Conservation (phyloP, 2,797 vertebrate genomes). For the Syndactyla subalaris region DNA sequence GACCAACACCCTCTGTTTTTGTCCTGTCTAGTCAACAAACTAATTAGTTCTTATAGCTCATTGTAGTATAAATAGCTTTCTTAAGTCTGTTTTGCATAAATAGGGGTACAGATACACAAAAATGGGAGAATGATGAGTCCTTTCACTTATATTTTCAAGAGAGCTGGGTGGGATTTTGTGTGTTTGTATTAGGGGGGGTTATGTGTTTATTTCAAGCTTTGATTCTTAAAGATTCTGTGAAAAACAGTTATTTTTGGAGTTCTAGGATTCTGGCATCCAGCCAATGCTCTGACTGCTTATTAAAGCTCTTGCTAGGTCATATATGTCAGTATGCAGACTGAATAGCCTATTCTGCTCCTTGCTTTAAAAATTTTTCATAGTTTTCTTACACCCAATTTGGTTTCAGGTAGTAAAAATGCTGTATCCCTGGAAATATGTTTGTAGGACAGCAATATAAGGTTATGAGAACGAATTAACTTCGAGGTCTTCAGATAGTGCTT, state of each 20-base stretch:
- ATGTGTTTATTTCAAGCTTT: neutral
- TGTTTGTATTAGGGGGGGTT: neutral
- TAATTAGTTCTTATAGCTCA: neutral
- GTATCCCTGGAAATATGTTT: neutral
- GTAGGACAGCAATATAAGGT: neutral
- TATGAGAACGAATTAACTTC: neutral
- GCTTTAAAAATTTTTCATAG: neutral
- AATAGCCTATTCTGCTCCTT: neutral
- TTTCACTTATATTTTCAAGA: neutral
- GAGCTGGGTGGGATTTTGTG: neutral
- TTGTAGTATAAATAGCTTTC: neutral
- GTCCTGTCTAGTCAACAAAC: constrained; percentile 6
- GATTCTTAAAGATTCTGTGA: neutral
- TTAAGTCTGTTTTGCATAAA: neutral
- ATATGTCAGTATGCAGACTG: neutral
- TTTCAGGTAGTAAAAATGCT: neutral
- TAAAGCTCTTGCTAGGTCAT: neutral
- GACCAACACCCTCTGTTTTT: neutral
- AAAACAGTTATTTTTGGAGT: neutral
- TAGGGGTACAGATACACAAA: neutral
- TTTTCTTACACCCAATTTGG: neutral
- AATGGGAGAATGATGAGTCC: neutral
- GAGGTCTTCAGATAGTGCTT: neutral
- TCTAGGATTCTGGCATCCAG: neutral
- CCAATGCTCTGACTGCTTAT: neutral